Base-by-base conservation (phyloP, 2,888 invertebrate genomes). In the Palloptera scutellata region DNA sequence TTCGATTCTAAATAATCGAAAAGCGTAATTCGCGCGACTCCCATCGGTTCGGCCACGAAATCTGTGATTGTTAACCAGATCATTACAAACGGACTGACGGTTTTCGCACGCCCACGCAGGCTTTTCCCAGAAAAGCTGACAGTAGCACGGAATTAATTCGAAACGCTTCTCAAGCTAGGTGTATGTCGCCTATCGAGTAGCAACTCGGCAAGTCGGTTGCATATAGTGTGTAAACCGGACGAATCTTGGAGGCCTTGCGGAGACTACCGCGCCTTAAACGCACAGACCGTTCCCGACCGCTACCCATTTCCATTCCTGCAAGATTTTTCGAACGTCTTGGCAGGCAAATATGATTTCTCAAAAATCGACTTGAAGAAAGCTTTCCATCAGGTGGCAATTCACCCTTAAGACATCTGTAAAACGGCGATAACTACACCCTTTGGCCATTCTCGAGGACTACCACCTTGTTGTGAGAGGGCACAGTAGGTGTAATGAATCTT, bases 191-290 rank as follows among this genome's bases (percentile, higher is more conserved):
- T 63, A 53, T 52, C 59, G 13, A 19, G 17, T 41, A 63, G 65
- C 60, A 40, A 48, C 59, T 19, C 62, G 64, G 54, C 83, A 0
- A 82, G 79, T 58, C 85, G 82, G 1, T 73, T 86, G 0, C 78
- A 81, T 64, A 61, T 82, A 69, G 78, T 75, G 2, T 66, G 43
- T 73, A 80, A 72, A 64, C 55, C 53, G 10, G 54, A 63, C 30
- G 70, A 61, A 9, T 59, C 70, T 13, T 70, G 70, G 62, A 41
- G 65, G n/a, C 66, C 66, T 40, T 67, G 67, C 45, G 78, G 80
- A 0, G 64, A 69, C 45, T 70, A 67, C 15, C 57, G 67, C 11
- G 52, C 65, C 1, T 53, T 71, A 5, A 69, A 67, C 30, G 48
- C 70, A 1, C 17, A 54, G 12, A 66, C 62, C 0, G 53, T 64